Percentiles rank a stretch among this genome's conserved stretches.
Evolutionary conservation across 2,888 invertebrate genomes (phyloP).

Genomic region (Ferdinandea cuprea): DNA sequence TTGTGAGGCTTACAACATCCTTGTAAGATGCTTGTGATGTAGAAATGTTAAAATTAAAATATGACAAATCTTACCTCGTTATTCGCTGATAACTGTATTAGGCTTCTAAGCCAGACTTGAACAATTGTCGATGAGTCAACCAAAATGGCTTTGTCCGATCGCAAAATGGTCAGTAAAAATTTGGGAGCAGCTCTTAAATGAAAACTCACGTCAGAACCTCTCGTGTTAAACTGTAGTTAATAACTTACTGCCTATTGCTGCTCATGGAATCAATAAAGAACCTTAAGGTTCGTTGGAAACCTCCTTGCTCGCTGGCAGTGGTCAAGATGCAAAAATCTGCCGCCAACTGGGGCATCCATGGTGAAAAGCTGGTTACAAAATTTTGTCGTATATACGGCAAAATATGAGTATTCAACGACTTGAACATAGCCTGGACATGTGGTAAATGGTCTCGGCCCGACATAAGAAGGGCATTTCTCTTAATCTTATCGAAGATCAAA

Average conservation of each 20-base stretch:
- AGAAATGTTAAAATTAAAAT: neutral
- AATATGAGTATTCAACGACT: slow-evolving; percentile 79
- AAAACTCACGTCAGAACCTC: no score
- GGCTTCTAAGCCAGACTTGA: slow-evolving; percentile 81
- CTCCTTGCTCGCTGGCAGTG: slow-evolving; percentile 71
- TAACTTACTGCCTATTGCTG: slow-evolving; percentile 77
- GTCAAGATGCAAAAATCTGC: slow-evolving; percentile 79
- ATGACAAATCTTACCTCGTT: slow-evolving; percentile 76
- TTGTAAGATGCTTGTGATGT: neutral
- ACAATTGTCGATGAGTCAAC: slow-evolving; percentile 78
- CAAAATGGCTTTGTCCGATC: slow-evolving; percentile 71
- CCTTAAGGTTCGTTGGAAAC: slow-evolving; percentile 78
- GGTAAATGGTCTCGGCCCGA: slow-evolving; percentile 57
- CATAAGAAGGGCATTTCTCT: slow-evolving; percentile 47
- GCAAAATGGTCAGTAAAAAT: slow-evolving; percentile 78
- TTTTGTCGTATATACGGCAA: slow-evolving; percentile 80
- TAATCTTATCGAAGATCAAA: slow-evolving; percentile 78
- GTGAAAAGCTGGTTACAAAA: slow-evolving; percentile 78
- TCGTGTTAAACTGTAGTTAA: neutral
- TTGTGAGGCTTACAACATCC: slow-evolving; percentile 78
- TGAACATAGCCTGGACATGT: slow-evolving; percentile 72
- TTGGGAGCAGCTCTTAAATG: slow-evolving; percentile 77
- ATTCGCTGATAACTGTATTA: slow-evolving; percentile 79
- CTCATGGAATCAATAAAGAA: slow-evolving; percentile 78
- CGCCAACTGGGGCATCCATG: slow-evolving; percentile 80